phyloP scores from a whole-genome alignment of 2,113 vertebrate species.

The Urocynchramus pylzowi region DNA sequence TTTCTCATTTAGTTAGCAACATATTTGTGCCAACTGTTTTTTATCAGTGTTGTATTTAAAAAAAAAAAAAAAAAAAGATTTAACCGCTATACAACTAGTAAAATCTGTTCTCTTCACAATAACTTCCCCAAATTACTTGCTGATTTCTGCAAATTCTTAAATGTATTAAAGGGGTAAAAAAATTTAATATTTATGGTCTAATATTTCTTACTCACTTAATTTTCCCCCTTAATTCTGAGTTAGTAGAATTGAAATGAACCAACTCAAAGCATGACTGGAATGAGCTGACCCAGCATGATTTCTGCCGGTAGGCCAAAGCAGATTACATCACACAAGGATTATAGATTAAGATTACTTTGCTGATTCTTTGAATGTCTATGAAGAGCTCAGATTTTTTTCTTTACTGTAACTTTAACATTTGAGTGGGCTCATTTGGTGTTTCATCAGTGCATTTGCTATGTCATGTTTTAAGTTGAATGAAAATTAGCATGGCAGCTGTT shows the following conservation, averaged over 20 bases:
- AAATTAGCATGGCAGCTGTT: not conserved
- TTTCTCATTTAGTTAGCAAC: not conserved
- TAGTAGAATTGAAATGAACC: not conserved
- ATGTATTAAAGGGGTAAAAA: not conserved
- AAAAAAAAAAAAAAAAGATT: not conserved
- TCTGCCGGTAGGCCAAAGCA: not conserved
- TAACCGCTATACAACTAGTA: not conserved
- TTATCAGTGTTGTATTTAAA: not conserved
- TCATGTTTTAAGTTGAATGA: not conserved
- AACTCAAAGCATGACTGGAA: not conserved
- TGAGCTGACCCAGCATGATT: not conserved
- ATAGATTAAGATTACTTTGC: slow-evolving; percentile 12
- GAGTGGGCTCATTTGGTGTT: not conserved
- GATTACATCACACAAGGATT: slow-evolving; percentile 46
- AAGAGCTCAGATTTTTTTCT: not conserved
- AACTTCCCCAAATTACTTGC: not conserved
- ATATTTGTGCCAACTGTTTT: not conserved
- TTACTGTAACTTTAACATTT: not conserved
- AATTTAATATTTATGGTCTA: not conserved
- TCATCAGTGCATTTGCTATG: not conserved
- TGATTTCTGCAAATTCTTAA: not conserved
- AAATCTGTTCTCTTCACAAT: not conserved
- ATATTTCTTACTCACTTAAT: not conserved
- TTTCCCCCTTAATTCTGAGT: not conserved
- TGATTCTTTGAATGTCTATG: not conserved